These are phyloP conservation scores for Drusus annulatus DNA, from an alignment of 1,140 invertebrate genomes.

Conservation along the genomic window DNA sequence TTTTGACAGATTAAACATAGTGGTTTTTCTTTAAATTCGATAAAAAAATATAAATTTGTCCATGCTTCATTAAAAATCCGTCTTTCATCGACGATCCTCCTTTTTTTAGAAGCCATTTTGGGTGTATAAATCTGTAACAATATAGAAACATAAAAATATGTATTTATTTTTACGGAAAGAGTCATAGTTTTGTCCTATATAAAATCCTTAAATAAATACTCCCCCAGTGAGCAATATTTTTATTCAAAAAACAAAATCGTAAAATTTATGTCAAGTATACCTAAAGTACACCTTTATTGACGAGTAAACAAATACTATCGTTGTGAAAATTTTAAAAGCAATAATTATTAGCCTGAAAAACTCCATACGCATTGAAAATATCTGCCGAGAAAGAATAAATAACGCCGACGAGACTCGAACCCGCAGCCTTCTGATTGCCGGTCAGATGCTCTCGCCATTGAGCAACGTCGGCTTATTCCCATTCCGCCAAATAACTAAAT, in stretches of 20 bases:
- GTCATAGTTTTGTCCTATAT: neutral
- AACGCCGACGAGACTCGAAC: no score
- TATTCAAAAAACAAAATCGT: no score
- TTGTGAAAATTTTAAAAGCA: neutral
- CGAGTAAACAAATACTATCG: no score
- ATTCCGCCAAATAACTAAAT: no score
- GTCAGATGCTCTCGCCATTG: no score
- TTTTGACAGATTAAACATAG: conserved; percentile 61
- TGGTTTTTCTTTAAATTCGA: conserved; percentile 46
- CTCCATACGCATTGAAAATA: neutral
- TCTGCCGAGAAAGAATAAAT: no score
- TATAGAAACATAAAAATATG: conserved; percentile 5
- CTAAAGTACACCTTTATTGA: no score
- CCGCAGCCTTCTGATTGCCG: no score
- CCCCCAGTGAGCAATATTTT: no score
- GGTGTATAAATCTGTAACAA: conserved; percentile 37
- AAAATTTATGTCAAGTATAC: no score
- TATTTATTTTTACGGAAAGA: conserved; percentile 3
- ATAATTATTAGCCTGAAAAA: conserved; percentile 10
- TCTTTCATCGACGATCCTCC: conserved; percentile 56
- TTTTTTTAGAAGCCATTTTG: conserved; percentile 22
- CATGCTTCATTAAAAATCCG: conserved; percentile 59
- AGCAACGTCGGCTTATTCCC: no score
- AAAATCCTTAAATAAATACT: no score
- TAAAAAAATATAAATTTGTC: conserved; percentile 58